Percentiles rank a stretch among this genome's conserved stretches.
These are phyloP conservation scores for Ceriagrion tenellum DNA, from an alignment of 2,888 invertebrate species.

Conservation along the genomic window DNA sequence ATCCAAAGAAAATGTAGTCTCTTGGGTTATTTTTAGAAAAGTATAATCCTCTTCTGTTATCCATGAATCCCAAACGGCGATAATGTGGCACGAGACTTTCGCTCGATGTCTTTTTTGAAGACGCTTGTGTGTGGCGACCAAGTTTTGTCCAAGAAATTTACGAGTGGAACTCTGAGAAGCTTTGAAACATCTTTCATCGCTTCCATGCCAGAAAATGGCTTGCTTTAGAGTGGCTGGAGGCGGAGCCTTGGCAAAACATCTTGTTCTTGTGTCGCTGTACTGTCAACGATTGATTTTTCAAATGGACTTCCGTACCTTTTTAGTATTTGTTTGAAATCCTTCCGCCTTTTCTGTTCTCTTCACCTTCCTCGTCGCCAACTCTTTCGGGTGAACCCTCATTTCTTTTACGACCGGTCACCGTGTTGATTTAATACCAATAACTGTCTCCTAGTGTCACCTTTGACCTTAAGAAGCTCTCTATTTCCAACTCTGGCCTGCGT, in stretches of 20 bases:
- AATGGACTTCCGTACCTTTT: neutral
- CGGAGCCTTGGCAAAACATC: neutral
- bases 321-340: neutral
- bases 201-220: neutral
- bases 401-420: neutral
- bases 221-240: neutral
- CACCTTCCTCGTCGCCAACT: neutral
- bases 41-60: neutral
- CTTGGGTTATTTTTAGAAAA: neutral
- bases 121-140: neutral
- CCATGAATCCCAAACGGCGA: neutral
- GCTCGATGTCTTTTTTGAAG: neutral
- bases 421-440: neutral
- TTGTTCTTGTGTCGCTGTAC: neutral
- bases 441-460: neutral
- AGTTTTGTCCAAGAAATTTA: neutral
- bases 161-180: neutral
- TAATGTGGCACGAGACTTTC: neutral
- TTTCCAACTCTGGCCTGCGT: neutral
- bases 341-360: neutral
- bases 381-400: neutral
- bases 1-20: too few relatives aligned
- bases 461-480: conserved; percentile 17
- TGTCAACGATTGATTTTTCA: neutral
- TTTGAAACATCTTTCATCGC: neutral